phyloP scores from a whole-genome alignment of 2,113 vertebrate species.

The Gallinago jamesoni region DNA sequence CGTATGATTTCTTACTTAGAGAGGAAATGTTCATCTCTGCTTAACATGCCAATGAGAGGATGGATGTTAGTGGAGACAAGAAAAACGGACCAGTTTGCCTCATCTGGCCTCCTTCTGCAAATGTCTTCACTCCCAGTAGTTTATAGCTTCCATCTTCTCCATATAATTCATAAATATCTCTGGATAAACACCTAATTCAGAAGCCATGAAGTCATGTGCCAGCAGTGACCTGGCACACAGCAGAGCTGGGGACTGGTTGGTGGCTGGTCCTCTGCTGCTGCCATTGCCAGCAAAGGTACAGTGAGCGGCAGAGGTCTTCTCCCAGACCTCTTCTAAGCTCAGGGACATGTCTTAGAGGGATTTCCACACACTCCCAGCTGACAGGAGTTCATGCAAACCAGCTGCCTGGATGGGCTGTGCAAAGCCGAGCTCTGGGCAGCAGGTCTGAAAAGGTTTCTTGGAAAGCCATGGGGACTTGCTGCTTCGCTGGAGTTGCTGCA shows the following conservation, averaged over 20 bases:
- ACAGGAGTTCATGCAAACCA: neutral
- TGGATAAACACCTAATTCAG: neutral
- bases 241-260: fast-evolving
- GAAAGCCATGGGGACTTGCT: neutral
- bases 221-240: fast-evolving
- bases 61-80: neutral
- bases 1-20: neutral
- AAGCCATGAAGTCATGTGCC: neutral
- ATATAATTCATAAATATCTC: neutral
- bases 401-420: neutral
- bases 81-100: neutral
- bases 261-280: neutral
- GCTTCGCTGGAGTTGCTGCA: neutral
- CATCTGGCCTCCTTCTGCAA: neutral
- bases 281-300: fast-evolving
- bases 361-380: neutral
- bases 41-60: fast-evolving
- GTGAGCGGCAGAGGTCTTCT: neutral
- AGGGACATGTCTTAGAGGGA: neutral
- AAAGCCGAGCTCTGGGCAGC: neutral
- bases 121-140: neutral
- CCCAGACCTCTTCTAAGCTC: neutral
- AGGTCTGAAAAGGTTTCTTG: neutral
- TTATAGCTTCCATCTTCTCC: neutral
- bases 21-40: slow-evolving; percentile 5